Conservation (phyloP, 2,797 vertebrate species). For the Limnodromus scolopaceus region DNA sequence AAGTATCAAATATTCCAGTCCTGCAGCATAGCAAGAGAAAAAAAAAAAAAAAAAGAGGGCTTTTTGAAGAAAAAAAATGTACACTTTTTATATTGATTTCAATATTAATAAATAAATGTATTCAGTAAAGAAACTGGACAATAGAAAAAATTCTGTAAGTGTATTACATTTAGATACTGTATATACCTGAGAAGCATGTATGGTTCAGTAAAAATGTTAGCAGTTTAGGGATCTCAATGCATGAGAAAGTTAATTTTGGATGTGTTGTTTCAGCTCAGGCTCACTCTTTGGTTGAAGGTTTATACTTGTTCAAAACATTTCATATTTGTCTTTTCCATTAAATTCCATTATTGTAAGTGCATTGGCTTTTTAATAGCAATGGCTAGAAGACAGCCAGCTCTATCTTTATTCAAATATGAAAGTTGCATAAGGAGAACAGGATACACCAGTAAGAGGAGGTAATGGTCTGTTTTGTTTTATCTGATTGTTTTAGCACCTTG, state of each 20-base stretch:
- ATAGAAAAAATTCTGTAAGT: background rate
- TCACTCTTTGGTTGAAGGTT: background rate
- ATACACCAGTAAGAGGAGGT: slow-evolving; percentile 39
- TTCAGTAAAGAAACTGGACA: background rate
- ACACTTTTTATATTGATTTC: background rate
- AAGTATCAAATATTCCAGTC: background rate
- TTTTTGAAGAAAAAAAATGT: background rate
- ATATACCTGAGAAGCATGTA: background rate
- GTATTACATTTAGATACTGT: background rate
- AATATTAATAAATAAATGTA: background rate
- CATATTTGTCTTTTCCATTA: background rate
- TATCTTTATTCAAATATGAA: slow-evolving; percentile 32
- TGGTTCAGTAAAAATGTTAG: background rate
- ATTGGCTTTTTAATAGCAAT: background rate
- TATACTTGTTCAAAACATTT: background rate
- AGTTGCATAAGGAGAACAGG: background rate
- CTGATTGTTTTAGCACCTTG: slow-evolving; percentile 64
- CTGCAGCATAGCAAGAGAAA: background rate
- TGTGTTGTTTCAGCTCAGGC: background rate
- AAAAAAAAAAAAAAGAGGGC: background rate
- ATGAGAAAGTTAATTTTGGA: background rate
- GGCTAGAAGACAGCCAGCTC: background rate
- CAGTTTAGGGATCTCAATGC: background rate
- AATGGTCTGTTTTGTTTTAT: slow-evolving; percentile 70
- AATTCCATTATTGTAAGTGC: background rate